phyloP scores from a whole-genome alignment of 2,888 invertebrate species.

The Cantharis rustica region DNA sequence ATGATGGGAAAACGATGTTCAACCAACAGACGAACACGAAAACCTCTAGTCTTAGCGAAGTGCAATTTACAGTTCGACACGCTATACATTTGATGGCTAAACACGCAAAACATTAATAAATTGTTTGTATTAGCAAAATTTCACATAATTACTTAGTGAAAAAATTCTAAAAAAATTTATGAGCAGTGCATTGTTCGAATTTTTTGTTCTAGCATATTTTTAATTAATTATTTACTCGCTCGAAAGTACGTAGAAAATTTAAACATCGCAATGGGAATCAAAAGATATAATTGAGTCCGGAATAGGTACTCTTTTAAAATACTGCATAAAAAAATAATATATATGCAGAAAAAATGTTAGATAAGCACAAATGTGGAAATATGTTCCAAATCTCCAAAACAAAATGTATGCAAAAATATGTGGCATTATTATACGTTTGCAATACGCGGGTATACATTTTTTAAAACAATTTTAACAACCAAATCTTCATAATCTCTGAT shows the following conservation, averaged over 20 bases:
- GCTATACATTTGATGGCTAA: constrained; percentile 15
- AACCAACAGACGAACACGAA: constrained; percentile 27
- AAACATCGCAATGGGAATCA: background rate
- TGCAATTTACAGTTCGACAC: constrained; percentile 27
- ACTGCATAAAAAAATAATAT: background rate
- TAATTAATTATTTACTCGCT: background rate
- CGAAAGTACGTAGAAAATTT: background rate
- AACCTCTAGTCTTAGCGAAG: constrained; percentile 20
- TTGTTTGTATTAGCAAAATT: constrained; percentile 7
- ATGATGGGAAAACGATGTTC: constrained; percentile 30
- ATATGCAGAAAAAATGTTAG: background rate
- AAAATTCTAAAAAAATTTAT: background rate
- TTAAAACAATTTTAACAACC: background rate
- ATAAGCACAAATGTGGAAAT: background rate
- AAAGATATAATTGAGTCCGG: background rate
- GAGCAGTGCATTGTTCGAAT: background rate
- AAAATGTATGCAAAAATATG: background rate
- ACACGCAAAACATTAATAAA: constrained; percentile 23
- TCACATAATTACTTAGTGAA: background rate
- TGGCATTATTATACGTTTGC: background rate
- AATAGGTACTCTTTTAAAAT: background rate
- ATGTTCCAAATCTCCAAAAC: background rate
- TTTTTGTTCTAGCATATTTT: background rate
- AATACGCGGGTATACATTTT: background rate
- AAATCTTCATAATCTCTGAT: background rate